These are phyloP conservation scores for Ifrita kowaldi DNA, from an alignment of 2,113 vertebrate species.

Conservation along the genomic window DNA sequence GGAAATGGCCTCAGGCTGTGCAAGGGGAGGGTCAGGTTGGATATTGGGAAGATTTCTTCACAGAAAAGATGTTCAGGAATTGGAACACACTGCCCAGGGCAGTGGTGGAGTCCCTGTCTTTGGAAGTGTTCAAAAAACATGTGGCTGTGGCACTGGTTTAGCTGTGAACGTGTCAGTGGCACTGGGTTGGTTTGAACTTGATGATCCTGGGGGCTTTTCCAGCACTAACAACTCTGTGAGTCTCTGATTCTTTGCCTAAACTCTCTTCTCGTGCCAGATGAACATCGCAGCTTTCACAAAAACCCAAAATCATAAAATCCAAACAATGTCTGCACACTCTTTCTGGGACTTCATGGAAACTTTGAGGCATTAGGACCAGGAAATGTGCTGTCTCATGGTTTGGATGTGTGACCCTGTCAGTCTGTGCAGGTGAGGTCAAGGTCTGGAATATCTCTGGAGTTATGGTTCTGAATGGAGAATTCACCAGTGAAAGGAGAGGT, in stretches of 20 bases:
- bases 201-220: not conserved
- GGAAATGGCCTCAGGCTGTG: accelerated
- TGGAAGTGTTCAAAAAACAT: accelerated
- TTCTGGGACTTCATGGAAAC: not conserved
- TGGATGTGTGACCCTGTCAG: not conserved
- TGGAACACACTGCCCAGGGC: not conserved
- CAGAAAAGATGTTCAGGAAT: not conserved
- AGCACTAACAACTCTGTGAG: not conserved
- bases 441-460: not conserved
- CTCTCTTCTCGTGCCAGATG: not conserved
- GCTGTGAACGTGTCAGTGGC: accelerated
- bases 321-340: too few species aligned
- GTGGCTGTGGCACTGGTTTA: not conserved
- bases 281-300: not conserved
- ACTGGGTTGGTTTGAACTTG: not conserved
- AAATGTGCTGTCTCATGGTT: not conserved
- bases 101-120: not conserved
- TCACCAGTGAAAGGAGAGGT: not conserved
- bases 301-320: not conserved
- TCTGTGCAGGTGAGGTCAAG: not conserved
- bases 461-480: not conserved
- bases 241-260: not conserved
- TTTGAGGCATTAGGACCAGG: not conserved
- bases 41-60: not conserved
- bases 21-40: accelerated